Percentiles rank a stretch among this genome's conserved stretches.
Conservation (phyloP, 2,113 vertebrate species). For the Addax nasomaculatus region DNA sequence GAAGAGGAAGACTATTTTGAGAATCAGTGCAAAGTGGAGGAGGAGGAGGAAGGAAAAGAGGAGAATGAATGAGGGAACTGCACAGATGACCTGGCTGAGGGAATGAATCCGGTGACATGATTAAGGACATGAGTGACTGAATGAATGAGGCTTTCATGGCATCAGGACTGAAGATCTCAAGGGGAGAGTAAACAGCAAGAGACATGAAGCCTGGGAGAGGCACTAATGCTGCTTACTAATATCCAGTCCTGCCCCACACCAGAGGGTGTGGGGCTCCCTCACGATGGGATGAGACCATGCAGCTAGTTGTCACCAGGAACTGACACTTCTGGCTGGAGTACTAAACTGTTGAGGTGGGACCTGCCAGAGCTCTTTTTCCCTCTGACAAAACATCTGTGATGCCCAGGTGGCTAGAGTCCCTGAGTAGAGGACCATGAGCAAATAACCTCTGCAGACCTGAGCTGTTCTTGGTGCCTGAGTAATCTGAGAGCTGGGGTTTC, state of each 20-base stretch:
- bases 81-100: neutral
- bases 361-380: neutral
- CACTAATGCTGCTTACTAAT: rapidly evolving
- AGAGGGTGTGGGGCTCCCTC: neutral
- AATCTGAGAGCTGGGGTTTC: neutral
- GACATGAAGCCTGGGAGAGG: rapidly evolving
- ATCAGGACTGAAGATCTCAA: neutral
- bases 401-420: neutral
- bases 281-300: too few species aligned
- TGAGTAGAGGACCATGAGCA: neutral
- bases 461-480: neutral
- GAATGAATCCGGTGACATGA: neutral
- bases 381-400: neutral
- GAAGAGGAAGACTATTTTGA: neutral
- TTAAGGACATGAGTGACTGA: neutral
- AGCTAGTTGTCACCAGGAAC: neutral
- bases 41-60: neutral
- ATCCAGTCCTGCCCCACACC: neutral
- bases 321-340: neutral
- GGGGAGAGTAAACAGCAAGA: neutral
- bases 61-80: neutral
- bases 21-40: neutral
- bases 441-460: neutral
- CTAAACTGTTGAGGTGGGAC: neutral
- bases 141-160: neutral